phyloP scores from a whole-genome alignment of 1,140 invertebrate species.

The Bombus huntii region DNA sequence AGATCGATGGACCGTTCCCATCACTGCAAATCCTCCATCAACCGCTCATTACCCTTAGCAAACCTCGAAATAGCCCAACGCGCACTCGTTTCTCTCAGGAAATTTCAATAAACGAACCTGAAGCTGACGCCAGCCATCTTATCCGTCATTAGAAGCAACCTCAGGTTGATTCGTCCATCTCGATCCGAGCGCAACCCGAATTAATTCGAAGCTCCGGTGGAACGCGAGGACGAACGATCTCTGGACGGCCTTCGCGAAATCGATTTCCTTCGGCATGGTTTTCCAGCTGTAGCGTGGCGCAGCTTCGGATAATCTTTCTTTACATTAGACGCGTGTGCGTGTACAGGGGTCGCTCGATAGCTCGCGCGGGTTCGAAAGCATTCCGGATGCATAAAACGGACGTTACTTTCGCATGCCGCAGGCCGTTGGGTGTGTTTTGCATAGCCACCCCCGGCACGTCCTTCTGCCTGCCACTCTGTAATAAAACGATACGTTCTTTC shows the following conservation, averaged over 20 bases:
- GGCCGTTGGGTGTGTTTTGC: conserved; percentile 73
- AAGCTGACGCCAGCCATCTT: neutral
- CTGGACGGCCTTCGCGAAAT: neutral
- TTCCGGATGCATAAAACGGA: conserved; percentile 77
- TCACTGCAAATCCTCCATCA: neutral
- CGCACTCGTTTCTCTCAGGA: neutral
- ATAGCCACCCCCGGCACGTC: conserved; percentile 62
- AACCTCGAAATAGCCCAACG: neutral
- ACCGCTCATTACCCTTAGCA: neutral
- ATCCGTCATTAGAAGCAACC: neutral
- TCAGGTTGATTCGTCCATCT: neutral
- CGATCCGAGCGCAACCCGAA: neutral
- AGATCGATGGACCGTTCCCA: neutral
- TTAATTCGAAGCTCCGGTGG: neutral
- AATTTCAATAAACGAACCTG: neutral
- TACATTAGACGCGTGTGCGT: neutral
- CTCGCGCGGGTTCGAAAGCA: conserved; percentile 73
- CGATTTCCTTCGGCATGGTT: neutral
- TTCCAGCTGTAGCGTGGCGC: conserved; percentile 1
- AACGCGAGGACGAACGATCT: neutral
- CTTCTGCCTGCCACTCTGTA: conserved; percentile 57
- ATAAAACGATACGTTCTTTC: conserved; percentile 68
- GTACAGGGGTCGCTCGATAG: conserved; percentile 72
- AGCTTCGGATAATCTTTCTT: conserved; percentile 6
- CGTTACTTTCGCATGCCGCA: conserved; percentile 74